Base-by-base conservation (phyloP, 2,888 invertebrate species). In the Ophioninae sp. region DNA sequence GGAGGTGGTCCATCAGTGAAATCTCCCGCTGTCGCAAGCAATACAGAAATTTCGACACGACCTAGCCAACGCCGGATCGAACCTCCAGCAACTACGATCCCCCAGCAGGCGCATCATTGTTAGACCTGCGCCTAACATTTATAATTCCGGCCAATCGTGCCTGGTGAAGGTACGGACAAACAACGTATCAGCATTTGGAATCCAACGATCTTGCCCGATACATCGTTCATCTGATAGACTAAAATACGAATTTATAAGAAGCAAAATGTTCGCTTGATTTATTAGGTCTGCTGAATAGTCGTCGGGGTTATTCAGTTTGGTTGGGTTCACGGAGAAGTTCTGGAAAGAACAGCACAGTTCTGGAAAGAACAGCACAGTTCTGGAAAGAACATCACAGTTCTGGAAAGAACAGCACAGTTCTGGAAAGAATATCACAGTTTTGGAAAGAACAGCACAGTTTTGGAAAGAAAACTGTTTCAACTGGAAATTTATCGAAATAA, bases 111-210 rank as follows among this genome's bases (percentile, higher is more conserved):
- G 64, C 78, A 79, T 79, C 75, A 82, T 82, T 79, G 79, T 82
- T 79, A 44, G 23, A 13, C 30, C 30, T 30, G 30, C 50, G 75
- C 68, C 59, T 82, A 82, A 82, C 82, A 82, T 82, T 82, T 82
- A 82, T 79, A 82, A 82, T 79, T 79, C 79, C 67, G 75, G 67
- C 50, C 65, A 76, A 79, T 79, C 82, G 82, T 82, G 79, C 41
- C 39, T 50, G 78, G 75, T 79, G 75, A 76, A 82, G 79, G 79
- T 67, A 75, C 30, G 7, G 23, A 50, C 21, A 6, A 61, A 72
- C 44, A 20, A 13, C 23, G n/a, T 59, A 61, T 69, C 62, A 62
- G 56, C 37, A 44, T 78, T 56, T 41, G 67, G 76, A 56, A 23
- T 67, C 67, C n/a, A 65, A 17, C 59, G 69, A 50, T 65, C 37